phyloP scores from a whole-genome alignment of 2,888 invertebrate genomes.

The Eumerus sabulonum region DNA sequence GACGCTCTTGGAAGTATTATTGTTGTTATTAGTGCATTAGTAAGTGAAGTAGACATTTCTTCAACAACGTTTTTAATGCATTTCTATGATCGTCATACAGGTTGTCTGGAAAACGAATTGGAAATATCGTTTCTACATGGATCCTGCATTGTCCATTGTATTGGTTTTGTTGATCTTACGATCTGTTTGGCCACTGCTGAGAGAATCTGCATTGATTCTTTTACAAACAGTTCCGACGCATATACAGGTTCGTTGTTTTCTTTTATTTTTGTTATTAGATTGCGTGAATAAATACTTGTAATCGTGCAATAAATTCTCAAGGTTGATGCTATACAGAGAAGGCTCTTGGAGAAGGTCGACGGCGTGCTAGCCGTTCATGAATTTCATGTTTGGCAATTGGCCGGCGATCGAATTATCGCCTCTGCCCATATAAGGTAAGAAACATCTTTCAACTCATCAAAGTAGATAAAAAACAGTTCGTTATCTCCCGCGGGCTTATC shows the following conservation, averaged over 20 bases:
- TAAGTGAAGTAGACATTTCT: slow-evolving; percentile 73
- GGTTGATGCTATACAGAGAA: slow-evolving; percentile 94
- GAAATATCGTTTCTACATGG: slow-evolving; percentile 91
- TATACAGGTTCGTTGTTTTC: slow-evolving; percentile 83
- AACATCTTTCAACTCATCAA: not conserved
- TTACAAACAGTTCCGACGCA: slow-evolving; percentile 99
- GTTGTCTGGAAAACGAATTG: slow-evolving; percentile 90
- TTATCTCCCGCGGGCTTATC: not conserved
- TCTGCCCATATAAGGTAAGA: slow-evolving; percentile 94
- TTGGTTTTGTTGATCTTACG: slow-evolving; percentile 92
- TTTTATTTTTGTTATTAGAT: too few species aligned
- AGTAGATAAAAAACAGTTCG: not conserved
- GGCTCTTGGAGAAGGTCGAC: slow-evolving; percentile 92
- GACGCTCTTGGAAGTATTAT: slow-evolving; percentile 94
- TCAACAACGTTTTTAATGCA: not conserved
- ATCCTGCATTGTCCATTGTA: slow-evolving; percentile 94
- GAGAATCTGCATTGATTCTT: slow-evolving; percentile 96
- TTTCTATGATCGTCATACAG: slow-evolving; percentile 73
- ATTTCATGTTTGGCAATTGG: slow-evolving; percentile 99
- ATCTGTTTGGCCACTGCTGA: slow-evolving; percentile 94
- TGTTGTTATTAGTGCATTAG: slow-evolving; percentile 85
- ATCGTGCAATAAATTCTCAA: slow-evolving; percentile 71
- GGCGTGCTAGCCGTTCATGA: slow-evolving; percentile 98
- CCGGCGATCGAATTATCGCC: slow-evolving; percentile 97
- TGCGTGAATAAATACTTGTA: not conserved